phyloP scores from a whole-genome alignment of 2,888 invertebrate species.

The Dolomedes plantarius region DNA sequence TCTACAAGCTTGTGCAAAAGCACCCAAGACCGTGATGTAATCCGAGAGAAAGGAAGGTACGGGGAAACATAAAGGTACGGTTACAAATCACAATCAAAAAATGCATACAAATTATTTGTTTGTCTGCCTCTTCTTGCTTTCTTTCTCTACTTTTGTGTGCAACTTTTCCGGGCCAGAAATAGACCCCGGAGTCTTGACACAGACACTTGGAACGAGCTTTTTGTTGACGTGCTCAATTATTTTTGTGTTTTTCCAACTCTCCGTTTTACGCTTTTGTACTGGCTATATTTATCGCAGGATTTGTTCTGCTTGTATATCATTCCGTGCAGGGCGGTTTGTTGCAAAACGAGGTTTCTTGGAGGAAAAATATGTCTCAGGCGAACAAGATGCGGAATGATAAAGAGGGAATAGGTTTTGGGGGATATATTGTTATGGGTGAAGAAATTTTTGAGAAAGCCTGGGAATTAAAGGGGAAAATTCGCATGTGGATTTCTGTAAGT shows the following conservation, averaged over 20 bases:
- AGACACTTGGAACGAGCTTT: not conserved
- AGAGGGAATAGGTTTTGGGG: too few species aligned
- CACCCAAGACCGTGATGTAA: too few species aligned
- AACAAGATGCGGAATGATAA: too few species aligned
- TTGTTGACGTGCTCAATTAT: slow-evolving; percentile 5
- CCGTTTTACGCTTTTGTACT: not conserved
- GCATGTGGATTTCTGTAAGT: too few species aligned
- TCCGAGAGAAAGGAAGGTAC: too few species aligned
- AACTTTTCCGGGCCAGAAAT: not conserved
- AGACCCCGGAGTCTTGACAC: slow-evolving; percentile 5
- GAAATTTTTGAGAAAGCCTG: too few species aligned
- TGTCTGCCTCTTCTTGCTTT: not conserved
- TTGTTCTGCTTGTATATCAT: not conserved
- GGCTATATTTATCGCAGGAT: not conserved
- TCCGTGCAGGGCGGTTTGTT: not conserved
- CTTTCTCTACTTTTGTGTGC: not conserved
- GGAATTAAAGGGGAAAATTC: too few species aligned
- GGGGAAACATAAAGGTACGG: too few species aligned
- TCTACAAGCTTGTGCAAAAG: too few species aligned
- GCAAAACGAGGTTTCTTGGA: not conserved
- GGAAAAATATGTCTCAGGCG: too few species aligned
- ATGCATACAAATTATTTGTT: not conserved
- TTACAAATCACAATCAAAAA: too few species aligned
- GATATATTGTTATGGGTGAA: too few species aligned
- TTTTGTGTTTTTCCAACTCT: not conserved